These are phyloP conservation scores for Labrus mixtus DNA, from an alignment of 2,113 vertebrate species.

Conservation along the genomic window DNA sequence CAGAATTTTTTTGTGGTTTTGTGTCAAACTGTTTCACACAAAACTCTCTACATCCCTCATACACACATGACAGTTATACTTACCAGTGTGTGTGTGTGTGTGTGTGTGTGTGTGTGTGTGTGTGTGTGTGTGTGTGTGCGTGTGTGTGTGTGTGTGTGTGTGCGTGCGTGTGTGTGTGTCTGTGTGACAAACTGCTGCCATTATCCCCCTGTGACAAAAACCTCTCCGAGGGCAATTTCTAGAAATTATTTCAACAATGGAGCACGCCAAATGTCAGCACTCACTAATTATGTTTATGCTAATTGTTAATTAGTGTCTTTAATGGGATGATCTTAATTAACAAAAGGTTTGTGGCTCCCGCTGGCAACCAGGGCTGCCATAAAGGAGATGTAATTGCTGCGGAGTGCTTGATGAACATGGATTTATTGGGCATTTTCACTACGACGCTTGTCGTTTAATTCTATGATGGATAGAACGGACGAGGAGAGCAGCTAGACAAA, in stretches of 20 bases:
- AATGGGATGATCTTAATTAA: conserved; percentile 98
- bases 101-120: conserved; percentile 17
- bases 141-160: conserved; percentile 15
- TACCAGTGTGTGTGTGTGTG: conserved; percentile 9
- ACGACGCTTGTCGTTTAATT: conserved; percentile 62
- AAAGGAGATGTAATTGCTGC: conserved; percentile 85
- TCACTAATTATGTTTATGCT: conserved; percentile 99
- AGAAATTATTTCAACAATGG: conserved; percentile 98
- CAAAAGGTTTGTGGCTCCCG: conserved; percentile 86
- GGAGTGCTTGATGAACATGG: conserved; percentile 81
- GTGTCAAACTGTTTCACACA: too few species aligned
- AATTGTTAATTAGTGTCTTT: conserved; percentile 98
- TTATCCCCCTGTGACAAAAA: conserved; percentile 94
- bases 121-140: conserved; percentile 11
- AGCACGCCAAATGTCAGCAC: conserved; percentile 95
- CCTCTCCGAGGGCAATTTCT: conserved; percentile 92
- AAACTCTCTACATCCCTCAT: background rate
- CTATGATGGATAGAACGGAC: conserved; percentile 69
- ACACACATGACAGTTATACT: conserved; percentile 3
- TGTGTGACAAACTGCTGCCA: conserved; percentile 81
- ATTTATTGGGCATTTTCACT: conserved; percentile 82
- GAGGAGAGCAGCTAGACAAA: conserved; percentile 6
- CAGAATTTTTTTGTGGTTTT: too few species aligned
- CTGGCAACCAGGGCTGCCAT: conserved; percentile 71
- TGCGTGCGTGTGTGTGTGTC: conserved; percentile 14